These are phyloP conservation scores for Parascotia fuliginaria DNA, from an alignment of 2,888 invertebrate species.

Conservation along the genomic window DNA sequence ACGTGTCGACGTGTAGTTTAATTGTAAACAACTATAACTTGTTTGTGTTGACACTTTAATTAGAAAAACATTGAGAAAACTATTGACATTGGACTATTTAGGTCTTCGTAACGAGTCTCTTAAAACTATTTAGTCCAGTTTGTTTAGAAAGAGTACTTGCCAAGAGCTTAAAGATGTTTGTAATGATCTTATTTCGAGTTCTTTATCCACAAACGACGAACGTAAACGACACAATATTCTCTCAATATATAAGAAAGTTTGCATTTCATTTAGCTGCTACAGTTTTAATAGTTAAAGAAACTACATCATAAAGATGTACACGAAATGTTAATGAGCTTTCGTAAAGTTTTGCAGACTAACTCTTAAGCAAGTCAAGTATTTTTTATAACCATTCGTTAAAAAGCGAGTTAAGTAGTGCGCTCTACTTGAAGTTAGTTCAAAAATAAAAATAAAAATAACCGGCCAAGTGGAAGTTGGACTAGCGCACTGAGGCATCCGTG, in stretches of 20 bases:
- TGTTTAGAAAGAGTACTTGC: not conserved
- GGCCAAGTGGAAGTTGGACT: too few species aligned
- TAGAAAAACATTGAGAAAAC: not conserved
- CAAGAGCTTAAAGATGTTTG: not conserved
- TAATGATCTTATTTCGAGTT: not conserved
- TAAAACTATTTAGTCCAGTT: too few species aligned
- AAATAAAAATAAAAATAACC: too few species aligned
- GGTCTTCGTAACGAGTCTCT: too few species aligned
- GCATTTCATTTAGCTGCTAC: slow-evolving; percentile 9
- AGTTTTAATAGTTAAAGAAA: slow-evolving; percentile 27
- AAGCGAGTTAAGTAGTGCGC: not conserved
- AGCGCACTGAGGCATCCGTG: too few species aligned
- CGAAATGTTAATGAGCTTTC: slow-evolving; percentile 27
- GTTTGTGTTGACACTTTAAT: not conserved
- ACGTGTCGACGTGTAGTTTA: slow-evolving; percentile 46
- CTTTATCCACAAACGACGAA: not conserved
- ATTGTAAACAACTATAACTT: slow-evolving; percentile 34
- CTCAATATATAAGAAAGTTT: slow-evolving; percentile 17
- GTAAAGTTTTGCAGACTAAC: slow-evolving; percentile 10
- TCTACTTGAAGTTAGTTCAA: not conserved
- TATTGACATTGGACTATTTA: too few species aligned
- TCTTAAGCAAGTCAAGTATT: slow-evolving; percentile 1
- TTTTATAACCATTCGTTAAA: slow-evolving; percentile 1
- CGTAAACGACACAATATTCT: not conserved
- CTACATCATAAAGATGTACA: slow-evolving; percentile 14